These are phyloP conservation scores for Trichopria drosophilae DNA, from an alignment of 2,888 invertebrate species.

Conservation along the genomic window DNA sequence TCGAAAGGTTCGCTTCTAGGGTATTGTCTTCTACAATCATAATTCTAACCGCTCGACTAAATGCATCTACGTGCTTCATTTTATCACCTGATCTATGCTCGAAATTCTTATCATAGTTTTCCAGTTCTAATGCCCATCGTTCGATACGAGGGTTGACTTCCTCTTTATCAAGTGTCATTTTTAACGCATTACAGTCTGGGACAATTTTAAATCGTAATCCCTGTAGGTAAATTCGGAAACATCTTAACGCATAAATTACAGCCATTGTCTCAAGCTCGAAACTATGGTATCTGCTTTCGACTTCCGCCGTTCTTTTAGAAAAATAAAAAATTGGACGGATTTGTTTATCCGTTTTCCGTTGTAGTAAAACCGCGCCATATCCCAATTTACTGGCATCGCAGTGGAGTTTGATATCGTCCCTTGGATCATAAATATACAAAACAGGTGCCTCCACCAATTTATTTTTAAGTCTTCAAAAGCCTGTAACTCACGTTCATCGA, in stretches of 20 bases:
- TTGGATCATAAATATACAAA: conserved; percentile 8
- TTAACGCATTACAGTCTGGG: conserved; percentile 41
- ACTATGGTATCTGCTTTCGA: too few species aligned
- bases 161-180: too few species aligned
- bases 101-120: conserved; percentile 1
- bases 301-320: too few species aligned
- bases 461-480: not conserved
- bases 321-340: conserved; percentile 20
- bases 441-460: not conserved
- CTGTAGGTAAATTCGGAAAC: conserved; percentile 36
- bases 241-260: conserved; percentile 29
- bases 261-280: conserved; percentile 23
- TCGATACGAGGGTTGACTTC: conserved; percentile 34
- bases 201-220: conserved; percentile 41
- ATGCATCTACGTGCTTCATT: conserved; percentile 1
- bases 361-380: conserved; percentile 8
- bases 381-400: conserved; percentile 33
- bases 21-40: conserved; percentile 14
- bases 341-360: conserved; percentile 34
- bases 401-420: conserved; percentile 18
- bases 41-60: not conserved
- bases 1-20: conserved; percentile 7
- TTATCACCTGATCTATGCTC: conserved; percentile 3
- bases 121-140: not conserved
- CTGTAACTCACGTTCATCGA: not conserved